Evolutionary conservation across 2,888 invertebrate species (phyloP).

Genomic region (Thalpophila matura): DNA sequence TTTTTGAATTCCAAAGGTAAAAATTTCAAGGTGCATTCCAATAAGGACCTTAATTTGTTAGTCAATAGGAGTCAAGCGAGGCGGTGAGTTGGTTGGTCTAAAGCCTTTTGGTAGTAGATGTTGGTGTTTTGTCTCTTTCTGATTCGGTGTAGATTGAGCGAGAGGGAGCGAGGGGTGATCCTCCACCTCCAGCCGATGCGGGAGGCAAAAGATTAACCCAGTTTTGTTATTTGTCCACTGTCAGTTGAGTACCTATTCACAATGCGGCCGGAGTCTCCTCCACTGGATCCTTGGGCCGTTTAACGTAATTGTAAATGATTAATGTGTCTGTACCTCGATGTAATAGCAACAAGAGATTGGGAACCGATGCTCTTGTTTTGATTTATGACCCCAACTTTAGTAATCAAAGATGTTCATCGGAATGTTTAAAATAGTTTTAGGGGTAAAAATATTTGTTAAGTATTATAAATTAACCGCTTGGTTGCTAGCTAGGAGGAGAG

Average conservation of each 20-base stretch:
- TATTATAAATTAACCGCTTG: not conserved
- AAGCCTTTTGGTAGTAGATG: constrained; percentile 73
- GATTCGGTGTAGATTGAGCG: constrained; percentile 77
- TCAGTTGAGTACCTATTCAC: constrained; percentile 90
- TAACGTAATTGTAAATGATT: constrained; percentile 90
- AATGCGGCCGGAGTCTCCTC: constrained; percentile 87
- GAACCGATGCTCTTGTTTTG: constrained; percentile 81
- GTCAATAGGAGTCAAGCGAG: constrained; percentile 66
- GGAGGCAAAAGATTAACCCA: constrained; percentile 91
- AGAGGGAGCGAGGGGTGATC: constrained; percentile 81
- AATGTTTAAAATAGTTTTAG: constrained; percentile 62
- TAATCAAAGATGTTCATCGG: constrained; percentile 69
- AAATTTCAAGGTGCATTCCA: constrained; percentile 73
- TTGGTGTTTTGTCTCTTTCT: constrained; percentile 79
- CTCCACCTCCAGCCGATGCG: constrained; percentile 83
- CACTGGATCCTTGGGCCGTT: constrained; percentile 86
- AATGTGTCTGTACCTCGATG: constrained; percentile 84
- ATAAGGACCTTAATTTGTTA: constrained; percentile 69
- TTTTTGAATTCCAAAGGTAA: constrained; percentile 88
- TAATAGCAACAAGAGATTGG: constrained; percentile 84
- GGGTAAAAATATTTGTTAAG: constrained; percentile 32
- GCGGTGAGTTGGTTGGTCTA: constrained; percentile 62
- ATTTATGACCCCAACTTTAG: constrained; percentile 79
- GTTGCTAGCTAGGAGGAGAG: not conserved
- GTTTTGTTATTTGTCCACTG: constrained; percentile 91